Conservation (phyloP, 2,888 invertebrate genomes). For the Dynastes grantii region DNA sequence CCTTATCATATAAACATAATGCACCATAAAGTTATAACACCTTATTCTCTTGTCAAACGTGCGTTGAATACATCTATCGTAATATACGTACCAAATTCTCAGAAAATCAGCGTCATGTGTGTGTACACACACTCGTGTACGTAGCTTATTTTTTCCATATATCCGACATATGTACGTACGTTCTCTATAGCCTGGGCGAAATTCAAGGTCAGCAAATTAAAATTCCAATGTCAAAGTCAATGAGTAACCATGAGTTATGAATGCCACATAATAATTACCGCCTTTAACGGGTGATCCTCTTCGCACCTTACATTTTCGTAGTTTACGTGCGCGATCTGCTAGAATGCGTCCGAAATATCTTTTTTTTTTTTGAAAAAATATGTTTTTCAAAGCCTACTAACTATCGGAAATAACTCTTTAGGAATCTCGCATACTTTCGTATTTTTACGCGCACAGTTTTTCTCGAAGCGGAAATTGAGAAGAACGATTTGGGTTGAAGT, state of each 20-base stretch:
- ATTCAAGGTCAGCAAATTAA: slow-evolving; percentile 28
- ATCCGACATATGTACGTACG: neutral
- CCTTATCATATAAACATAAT: neutral
- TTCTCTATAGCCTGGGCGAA: neutral
- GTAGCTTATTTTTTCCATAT: slow-evolving; percentile 13
- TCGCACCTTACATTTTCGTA: neutral
- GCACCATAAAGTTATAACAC: neutral
- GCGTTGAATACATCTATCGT: neutral
- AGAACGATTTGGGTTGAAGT: neutral
- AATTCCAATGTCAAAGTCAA: slow-evolving; percentile 36
- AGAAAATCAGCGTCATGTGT: neutral
- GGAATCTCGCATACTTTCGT: neutral
- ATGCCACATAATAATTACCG: slow-evolving; percentile 32
- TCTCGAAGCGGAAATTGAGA: neutral
- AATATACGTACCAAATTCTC: neutral
- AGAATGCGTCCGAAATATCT: neutral
- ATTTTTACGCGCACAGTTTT: neutral
- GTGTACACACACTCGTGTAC: neutral
- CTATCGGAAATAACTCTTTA: slow-evolving; percentile 1
- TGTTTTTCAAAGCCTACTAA: slow-evolving; percentile 8
- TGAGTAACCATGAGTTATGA: slow-evolving; percentile 20
- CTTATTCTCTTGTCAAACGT: neutral
- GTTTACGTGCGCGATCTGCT: neutral
- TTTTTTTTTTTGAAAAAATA: neutral
- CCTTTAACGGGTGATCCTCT: neutral